Evolutionary conservation across 1,140 invertebrate genomes (phyloP), one percentile per base, ranked within the genome.

Genomic region (Drosophila seguyi): DNA sequence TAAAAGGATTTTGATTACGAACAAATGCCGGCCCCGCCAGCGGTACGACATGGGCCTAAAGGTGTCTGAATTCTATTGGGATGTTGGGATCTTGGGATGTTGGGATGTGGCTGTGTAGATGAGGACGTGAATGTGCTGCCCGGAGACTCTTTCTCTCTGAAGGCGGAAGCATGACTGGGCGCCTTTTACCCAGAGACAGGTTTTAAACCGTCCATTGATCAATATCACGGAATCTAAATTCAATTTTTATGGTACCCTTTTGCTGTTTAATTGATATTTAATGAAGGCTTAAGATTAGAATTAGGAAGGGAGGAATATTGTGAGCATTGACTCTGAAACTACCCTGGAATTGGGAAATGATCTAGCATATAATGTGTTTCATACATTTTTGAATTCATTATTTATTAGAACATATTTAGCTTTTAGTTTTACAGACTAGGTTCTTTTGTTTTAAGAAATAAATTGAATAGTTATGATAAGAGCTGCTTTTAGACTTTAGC

Each of bases 1-100:
- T 90, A 90, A 90, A 90, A 90, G 85, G 85, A 90, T 90, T 90
- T 90, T 90, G 85, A 88, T 90, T 88, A 90, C 84, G 58, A 56
- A 63, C 73, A 71, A 72, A 53, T 75, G 39, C 71, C 42, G 38
- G 56, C 39, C 53, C 47, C 45, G 56, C 45, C 42, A 63, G 38
- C 47, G 25, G 39, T 34, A 44, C 38, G 31, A 66, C 68, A 53
- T 67, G 76, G 42, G 44, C 62, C 60, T 61, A 55, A 82, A 85
- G 85, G 84, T 90, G 84, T 88, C 67, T 90, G 60, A 90, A 88
- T 90, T 88, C 85, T 86, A 86, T 69, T 74, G 81, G 78, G 82
- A 79, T 69, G 63, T 31, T n/a, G 44, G 44, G 44, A 47, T 47
- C 3, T 34, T 11, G 4, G 10, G 29, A 31, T 34, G 10, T 25